Percentiles rank a stretch among this genome's conserved stretches.
Evolutionary conservation across 1,140 invertebrate species (phyloP).

Genomic region (Calephelis virginiensis): DNA sequence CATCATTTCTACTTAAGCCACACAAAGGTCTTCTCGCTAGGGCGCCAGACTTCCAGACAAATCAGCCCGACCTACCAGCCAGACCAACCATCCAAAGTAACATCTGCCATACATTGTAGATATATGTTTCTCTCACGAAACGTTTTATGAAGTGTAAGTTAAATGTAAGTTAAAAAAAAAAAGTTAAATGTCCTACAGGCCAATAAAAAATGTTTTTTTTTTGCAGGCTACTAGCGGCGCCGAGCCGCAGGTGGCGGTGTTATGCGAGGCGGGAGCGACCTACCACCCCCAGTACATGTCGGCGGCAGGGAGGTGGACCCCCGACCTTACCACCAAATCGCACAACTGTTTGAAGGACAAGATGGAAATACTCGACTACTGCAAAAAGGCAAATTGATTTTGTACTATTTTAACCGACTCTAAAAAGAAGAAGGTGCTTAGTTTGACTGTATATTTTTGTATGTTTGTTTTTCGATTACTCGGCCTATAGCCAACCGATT

Average conservation of each 20-base stretch:
- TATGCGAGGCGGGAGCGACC: slow-evolving; percentile 89
- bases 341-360: slow-evolving; percentile 94
- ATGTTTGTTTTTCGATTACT: too few species aligned
- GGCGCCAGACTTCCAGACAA: too few species aligned
- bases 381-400: slow-evolving; percentile 89
- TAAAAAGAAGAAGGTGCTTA: too few species aligned
- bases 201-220: slow-evolving; percentile 19
- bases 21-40: too few species aligned
- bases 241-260: slow-evolving; percentile 91
- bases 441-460: too few species aligned
- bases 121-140: background rate
- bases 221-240: slow-evolving; percentile 63
- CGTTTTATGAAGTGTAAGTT: too few species aligned
- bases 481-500: too few species aligned
- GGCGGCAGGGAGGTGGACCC: slow-evolving; percentile 92
- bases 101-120: background rate
- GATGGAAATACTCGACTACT: slow-evolving; percentile 96
- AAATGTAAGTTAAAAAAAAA: too few species aligned
- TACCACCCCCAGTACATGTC: slow-evolving; percentile 95
- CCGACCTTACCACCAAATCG: slow-evolving; percentile 87
- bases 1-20: too few species aligned
- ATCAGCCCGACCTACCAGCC: too few species aligned
- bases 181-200: background rate
- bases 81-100: too few species aligned
- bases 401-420: background rate